Evolutionary conservation across 2,113 vertebrate species (phyloP).

Genomic region (Asarcornis scutulata): DNA sequence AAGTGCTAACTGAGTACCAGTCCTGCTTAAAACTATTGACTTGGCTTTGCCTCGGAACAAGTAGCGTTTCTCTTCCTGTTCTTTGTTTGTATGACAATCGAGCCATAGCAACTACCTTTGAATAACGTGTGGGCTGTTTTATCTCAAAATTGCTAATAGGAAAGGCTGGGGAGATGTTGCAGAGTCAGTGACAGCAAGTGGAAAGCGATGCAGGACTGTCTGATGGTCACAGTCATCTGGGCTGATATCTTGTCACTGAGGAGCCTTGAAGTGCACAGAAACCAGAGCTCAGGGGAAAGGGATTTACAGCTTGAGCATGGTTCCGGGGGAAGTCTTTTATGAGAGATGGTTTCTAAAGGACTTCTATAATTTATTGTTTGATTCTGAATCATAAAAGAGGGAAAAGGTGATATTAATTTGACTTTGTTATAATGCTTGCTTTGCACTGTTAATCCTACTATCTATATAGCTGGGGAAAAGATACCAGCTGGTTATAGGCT

Average conservation of each 20-base stretch:
- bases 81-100: not conserved
- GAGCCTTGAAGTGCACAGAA: not conserved
- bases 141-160: not conserved
- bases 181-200: not conserved
- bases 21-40: not conserved
- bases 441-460: conserved; percentile 64
- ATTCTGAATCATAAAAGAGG: conserved; percentile 67
- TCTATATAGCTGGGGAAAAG: conserved; percentile 66
- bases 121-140: not conserved
- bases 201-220: not conserved
- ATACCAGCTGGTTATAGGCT: conserved; percentile 67
- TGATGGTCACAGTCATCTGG: not conserved
- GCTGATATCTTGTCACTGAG: not conserved
- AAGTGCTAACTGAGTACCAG: not conserved
- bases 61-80: not conserved
- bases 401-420: conserved; percentile 72
- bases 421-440: conserved; percentile 68
- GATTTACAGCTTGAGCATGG: not conserved
- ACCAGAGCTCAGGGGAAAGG: not conserved
- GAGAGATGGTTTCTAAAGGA: not conserved
- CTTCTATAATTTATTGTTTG: conserved; percentile 68
- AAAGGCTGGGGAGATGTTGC: not conserved
- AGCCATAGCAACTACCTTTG: not conserved
- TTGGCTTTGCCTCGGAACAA: not conserved
- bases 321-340: conserved; percentile 1